Percentiles rank a stretch among this genome's conserved stretches.
Evolutionary conservation across 2,797 vertebrate species (phyloP).

Genomic region (Hemibagrus guttatus): DNA sequence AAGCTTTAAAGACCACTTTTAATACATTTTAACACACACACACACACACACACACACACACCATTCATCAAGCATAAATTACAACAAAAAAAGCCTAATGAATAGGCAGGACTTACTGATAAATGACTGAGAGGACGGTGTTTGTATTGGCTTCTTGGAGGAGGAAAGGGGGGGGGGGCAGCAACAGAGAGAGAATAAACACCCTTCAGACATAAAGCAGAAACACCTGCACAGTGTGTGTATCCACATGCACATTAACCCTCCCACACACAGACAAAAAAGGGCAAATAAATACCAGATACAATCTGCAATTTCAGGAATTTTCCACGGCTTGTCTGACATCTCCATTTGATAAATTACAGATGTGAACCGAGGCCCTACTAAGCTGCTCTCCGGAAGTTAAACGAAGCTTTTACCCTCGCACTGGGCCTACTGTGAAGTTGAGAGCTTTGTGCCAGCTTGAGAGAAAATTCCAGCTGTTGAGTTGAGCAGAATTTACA

Average conservation of each 20-base stretch:
- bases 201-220: slow-evolving; percentile 28
- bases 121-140: slow-evolving; percentile 44
- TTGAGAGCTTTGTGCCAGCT: background rate
- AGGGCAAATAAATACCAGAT: background rate
- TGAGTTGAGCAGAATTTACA: background rate
- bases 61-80: slow-evolving; percentile 51
- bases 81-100: slow-evolving; percentile 54
- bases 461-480: background rate
- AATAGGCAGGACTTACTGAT: slow-evolving; percentile 51
- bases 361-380: background rate
- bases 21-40: background rate
- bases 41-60: slow-evolving; percentile 25
- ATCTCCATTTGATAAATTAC: slow-evolving; percentile 29
- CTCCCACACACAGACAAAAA: slow-evolving; percentile 30
- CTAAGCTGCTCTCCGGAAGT: slow-evolving; percentile 4
- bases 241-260: slow-evolving; percentile 1
- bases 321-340: slow-evolving; percentile 8
- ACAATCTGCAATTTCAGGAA: slow-evolving; percentile 22
- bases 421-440: background rate
- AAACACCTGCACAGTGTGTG: slow-evolving; percentile 43
- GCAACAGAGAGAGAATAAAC: slow-evolving; percentile 12
- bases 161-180: background rate
- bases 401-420: slow-evolving; percentile 33
- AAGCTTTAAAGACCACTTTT: background rate
- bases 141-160: slow-evolving; percentile 10